These are phyloP conservation scores for Pseudomyrmex pallidus DNA, from an alignment of 1,140 invertebrate genomes.

Conservation along the genomic window DNA sequence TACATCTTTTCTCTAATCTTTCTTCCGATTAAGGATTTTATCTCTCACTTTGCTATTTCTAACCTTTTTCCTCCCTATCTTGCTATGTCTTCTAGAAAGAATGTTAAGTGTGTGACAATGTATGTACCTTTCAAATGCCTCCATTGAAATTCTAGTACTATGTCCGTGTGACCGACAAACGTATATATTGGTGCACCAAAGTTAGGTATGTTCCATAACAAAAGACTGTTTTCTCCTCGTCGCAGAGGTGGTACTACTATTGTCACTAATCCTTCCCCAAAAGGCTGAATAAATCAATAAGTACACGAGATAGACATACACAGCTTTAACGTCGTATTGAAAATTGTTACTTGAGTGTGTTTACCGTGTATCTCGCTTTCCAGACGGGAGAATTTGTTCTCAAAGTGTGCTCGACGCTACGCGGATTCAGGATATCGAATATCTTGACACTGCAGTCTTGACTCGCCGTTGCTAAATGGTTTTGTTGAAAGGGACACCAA, in stretches of 20 bases:
- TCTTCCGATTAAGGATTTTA: too few species aligned
- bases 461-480: slow-evolving; percentile 95
- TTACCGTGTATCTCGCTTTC: slow-evolving; percentile 95
- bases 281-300: slow-evolving; percentile 87
- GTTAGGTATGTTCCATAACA: slow-evolving; percentile 93
- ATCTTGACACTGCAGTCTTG: slow-evolving; percentile 98
- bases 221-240: slow-evolving; percentile 92
- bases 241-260: slow-evolving; percentile 93
- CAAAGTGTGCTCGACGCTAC: slow-evolving; percentile 92
- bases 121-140: slow-evolving; percentile 87
- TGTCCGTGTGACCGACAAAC: slow-evolving; percentile 96
- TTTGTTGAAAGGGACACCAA: slow-evolving; percentile 95
- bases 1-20: too few species aligned
- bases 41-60: too few species aligned
- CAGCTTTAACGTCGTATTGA: neutral
- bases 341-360: slow-evolving; percentile 27
- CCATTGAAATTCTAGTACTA: slow-evolving; percentile 98
- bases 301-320: neutral
- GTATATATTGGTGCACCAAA: slow-evolving; percentile 91
- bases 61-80: too few species aligned
- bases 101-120: neutral
- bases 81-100: too few species aligned
- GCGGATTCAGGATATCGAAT: slow-evolving; percentile 95
- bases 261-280: slow-evolving; percentile 96
- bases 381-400: slow-evolving; percentile 95